A percentile compares a stretch with the other conserved stretches of the same genome.
phyloP scores from a whole-genome alignment of 2,888 invertebrate genomes.

The Drosophila borealis region DNA sequence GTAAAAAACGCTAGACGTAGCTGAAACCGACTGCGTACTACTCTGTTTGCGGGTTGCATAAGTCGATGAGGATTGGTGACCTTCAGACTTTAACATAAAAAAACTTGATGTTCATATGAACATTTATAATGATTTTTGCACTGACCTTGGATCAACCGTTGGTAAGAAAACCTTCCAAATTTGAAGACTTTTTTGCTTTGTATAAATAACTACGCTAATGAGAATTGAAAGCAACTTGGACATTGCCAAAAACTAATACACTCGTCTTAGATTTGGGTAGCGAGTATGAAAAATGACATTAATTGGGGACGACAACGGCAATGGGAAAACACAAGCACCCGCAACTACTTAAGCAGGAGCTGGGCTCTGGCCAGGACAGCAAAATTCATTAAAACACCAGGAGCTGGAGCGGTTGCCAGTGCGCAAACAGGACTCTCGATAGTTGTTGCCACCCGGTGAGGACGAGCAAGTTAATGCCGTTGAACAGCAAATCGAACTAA shows the following conservation, averaged over 20 bases:
- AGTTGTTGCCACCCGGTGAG: slow-evolving; percentile 29
- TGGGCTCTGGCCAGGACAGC: slow-evolving; percentile 13
- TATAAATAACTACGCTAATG: too few relatives aligned
- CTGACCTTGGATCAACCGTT: too few relatives aligned
- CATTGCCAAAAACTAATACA: not conserved
- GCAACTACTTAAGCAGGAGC: slow-evolving; percentile 59
- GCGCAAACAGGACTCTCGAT: slow-evolving; percentile 21
- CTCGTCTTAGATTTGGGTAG: not conserved
- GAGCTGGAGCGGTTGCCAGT: slow-evolving; percentile 7
- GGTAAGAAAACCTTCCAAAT: too few relatives aligned
- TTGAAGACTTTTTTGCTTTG: too few relatives aligned
- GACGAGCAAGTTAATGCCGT: slow-evolving; percentile 65
- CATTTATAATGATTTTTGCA: too few relatives aligned
- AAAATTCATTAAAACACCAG: slow-evolving; percentile 45
- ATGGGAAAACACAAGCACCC: slow-evolving; percentile 18
- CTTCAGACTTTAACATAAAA: too few relatives aligned
- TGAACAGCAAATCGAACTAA: slow-evolving; percentile 81
- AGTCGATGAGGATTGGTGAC: too few relatives aligned
- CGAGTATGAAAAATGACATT: slow-evolving; percentile 56
- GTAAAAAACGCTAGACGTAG: not conserved
- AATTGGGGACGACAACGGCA: slow-evolving; percentile 53
- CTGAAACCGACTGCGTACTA: not conserved
- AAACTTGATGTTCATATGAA: too few relatives aligned
- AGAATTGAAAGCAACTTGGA: not conserved
- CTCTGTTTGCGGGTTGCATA: not conserved